Percentiles rank a stretch among this genome's conserved stretches.
phyloP scores from a whole-genome alignment of 2,888 invertebrate species.

The Chesias legatella region DNA sequence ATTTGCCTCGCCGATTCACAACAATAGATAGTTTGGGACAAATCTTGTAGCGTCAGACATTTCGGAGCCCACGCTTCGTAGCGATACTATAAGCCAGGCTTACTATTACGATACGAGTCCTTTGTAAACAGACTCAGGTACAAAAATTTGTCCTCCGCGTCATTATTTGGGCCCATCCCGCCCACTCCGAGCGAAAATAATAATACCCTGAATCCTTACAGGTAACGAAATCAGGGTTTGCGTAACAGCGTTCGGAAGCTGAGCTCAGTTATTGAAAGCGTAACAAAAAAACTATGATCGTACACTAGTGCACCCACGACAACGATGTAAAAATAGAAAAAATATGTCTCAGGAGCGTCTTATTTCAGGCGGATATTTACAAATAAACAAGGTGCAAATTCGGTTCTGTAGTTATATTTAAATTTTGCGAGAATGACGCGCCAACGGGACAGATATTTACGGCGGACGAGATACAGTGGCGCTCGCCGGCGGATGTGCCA shows the following conservation, averaged over 20 bases:
- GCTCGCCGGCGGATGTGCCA: slow-evolving; percentile 75
- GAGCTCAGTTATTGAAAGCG: slow-evolving; percentile 55
- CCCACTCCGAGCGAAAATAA: slow-evolving; percentile 68
- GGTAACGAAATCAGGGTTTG: slow-evolving; percentile 65
- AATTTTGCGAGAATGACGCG: slow-evolving; percentile 40
- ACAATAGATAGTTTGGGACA: slow-evolving; percentile 41
- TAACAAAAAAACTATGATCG: slow-evolving; percentile 56
- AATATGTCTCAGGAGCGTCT: neutral
- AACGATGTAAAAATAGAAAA: slow-evolving; percentile 13
- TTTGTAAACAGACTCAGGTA: slow-evolving; percentile 74
- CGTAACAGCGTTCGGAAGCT: slow-evolving; percentile 63
- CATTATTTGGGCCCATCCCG: slow-evolving; percentile 61
- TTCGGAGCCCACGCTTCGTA: slow-evolving; percentile 51
- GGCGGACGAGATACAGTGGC: slow-evolving; percentile 50
- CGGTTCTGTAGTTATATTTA: slow-evolving; percentile 35
- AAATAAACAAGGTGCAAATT: slow-evolving; percentile 34
- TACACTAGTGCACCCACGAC: slow-evolving; percentile 34
- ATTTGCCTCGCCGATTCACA: slow-evolving; percentile 52
- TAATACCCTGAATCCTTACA: slow-evolving; percentile 51
- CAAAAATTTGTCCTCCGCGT: slow-evolving; percentile 53
- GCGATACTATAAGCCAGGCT: slow-evolving; percentile 32
- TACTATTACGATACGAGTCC: slow-evolving; percentile 41
- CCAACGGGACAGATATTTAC: slow-evolving; percentile 67
- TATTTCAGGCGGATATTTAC: slow-evolving; percentile 29
- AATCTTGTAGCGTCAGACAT: slow-evolving; percentile 58